phyloP scores from a whole-genome alignment of 2,113 vertebrate genomes.

The Capra hircus region DNA sequence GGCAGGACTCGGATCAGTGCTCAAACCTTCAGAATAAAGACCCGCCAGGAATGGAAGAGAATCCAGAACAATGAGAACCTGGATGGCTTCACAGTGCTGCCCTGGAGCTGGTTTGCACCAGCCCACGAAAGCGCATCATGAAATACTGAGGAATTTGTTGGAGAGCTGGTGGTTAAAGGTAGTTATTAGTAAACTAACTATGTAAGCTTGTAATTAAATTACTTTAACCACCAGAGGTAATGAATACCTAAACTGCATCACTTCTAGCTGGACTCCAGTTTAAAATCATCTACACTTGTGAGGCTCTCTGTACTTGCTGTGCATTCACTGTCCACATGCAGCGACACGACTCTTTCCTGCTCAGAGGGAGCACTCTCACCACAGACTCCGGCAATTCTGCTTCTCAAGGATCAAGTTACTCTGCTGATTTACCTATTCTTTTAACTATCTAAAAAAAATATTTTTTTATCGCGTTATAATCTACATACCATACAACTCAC shows the following conservation, averaged over 20 bases:
- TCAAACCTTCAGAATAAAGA: background rate
- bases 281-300: background rate
- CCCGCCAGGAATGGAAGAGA: background rate
- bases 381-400: background rate
- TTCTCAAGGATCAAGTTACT: background rate
- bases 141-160: background rate
- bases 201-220: background rate
- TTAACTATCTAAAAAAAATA: background rate
- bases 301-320: background rate
- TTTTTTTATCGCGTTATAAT: background rate
- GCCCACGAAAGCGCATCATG: rapidly evolving
- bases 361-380: rapidly evolving
- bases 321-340: rapidly evolving
- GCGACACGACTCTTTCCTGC: background rate
- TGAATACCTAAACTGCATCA: background rate
- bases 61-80: background rate
- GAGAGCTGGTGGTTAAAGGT: background rate
- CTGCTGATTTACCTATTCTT: background rate
- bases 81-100: rapidly evolving
- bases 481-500: background rate
- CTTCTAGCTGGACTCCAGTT: background rate
- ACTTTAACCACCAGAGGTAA: background rate
- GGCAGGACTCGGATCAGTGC: background rate
- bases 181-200: background rate
- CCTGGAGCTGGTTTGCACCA: background rate